These are phyloP conservation scores for Amphibalanus amphitrite DNA, from an alignment of 1,140 invertebrate species.

Conservation along the genomic window DNA sequence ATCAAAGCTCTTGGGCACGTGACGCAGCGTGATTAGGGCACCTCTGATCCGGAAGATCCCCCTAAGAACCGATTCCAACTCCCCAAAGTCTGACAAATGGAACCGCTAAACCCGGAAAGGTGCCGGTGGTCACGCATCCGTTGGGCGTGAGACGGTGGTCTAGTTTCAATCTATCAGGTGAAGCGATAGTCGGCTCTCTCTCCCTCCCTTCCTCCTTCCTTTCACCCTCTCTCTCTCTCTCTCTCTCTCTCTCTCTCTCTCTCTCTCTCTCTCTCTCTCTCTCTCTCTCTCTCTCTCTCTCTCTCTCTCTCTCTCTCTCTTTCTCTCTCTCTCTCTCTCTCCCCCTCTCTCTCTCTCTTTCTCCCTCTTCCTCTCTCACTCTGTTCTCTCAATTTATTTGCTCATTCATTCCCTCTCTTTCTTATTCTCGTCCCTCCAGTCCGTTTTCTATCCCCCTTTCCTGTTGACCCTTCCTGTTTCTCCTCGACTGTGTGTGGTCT, in stretches of 20 bases:
- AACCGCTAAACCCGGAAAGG: no score
- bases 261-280: background rate
- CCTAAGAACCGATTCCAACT: background rate
- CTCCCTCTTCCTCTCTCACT: background rate
- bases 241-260: constrained; percentile 3
- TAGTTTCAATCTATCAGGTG: no score
- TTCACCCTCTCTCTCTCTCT: constrained; percentile 5
- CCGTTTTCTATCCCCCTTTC: no score
- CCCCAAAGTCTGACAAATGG: background rate
- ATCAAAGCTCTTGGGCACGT: background rate
- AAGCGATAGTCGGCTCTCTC: no score
- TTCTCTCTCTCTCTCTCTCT: background rate
- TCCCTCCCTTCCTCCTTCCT: constrained; percentile 7
- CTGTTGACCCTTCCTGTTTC: no score
- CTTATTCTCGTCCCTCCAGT: background rate
- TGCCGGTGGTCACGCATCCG: no score
- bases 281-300: background rate
- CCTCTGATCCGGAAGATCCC: background rate
- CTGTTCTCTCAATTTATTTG: background rate
- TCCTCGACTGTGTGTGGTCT: no score
- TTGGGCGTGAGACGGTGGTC: no score
- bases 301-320: background rate
- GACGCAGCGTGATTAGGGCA: background rate
- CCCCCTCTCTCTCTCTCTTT: background rate
- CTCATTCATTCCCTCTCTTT: constrained; percentile 4